phyloP scores from a whole-genome alignment of 2,797 vertebrate genomes.

The Alexandromys oeconomus region DNA sequence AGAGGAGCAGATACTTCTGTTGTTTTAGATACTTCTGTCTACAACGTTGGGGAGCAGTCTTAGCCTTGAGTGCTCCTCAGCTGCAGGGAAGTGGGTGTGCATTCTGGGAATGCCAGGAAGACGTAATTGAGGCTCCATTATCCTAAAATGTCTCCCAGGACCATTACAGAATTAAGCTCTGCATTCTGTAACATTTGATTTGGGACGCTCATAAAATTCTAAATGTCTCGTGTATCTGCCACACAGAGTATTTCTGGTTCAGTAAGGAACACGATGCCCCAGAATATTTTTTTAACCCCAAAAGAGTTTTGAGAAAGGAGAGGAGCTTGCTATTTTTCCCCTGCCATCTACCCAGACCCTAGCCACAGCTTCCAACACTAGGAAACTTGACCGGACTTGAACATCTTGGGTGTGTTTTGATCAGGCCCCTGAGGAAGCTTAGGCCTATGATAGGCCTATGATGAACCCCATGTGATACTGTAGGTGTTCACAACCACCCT shows the following conservation, averaged over 20 bases:
- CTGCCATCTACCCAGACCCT: too few relatives aligned
- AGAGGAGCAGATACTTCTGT: background rate
- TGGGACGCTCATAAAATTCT: conserved; percentile 51
- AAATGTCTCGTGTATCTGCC: background rate
- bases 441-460: background rate
- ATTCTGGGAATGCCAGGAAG: conserved; percentile 8
- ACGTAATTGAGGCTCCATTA: conserved; percentile 39
- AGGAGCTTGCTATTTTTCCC: background rate
- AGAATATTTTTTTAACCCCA: background rate
- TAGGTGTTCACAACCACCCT: fast-evolving
- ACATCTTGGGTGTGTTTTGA: background rate
- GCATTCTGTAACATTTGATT: conserved; percentile 35
- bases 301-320: background rate
- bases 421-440: background rate
- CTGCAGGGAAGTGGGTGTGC: conserved; percentile 17
- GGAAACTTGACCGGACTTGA: background rate
- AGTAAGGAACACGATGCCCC: background rate
- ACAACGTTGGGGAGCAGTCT: background rate
- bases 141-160: background rate
- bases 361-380: background rate
- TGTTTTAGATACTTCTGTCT: background rate
- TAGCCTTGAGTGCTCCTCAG: background rate
- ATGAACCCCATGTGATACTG: background rate
- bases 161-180: conserved; percentile 55
- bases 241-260: background rate